Percentiles rank a stretch among this genome's conserved stretches.
These are phyloP conservation scores for Lutjanus argentimaculatus DNA, from an alignment of 2,797 vertebrate genomes.

Conservation along the genomic window DNA sequence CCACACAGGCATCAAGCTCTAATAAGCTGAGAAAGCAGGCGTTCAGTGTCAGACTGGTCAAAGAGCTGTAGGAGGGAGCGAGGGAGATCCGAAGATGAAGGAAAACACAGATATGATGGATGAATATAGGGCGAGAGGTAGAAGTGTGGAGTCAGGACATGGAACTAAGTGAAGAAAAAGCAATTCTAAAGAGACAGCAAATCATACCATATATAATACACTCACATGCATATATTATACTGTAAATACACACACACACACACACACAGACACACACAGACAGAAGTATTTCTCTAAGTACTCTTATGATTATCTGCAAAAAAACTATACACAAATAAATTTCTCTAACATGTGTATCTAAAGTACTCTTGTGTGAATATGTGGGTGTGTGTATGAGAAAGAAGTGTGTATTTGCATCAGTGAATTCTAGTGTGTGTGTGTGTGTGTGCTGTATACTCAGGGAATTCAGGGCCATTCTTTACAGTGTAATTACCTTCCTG, in stretches of 20 bases:
- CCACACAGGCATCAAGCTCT: slow-evolving; percentile 23
- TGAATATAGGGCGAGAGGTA: slow-evolving; percentile 26
- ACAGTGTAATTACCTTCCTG: slow-evolving; percentile 68
- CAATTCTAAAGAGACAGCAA: slow-evolving; percentile 18
- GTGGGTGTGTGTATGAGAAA: background rate
- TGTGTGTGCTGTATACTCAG: slow-evolving; percentile 26
- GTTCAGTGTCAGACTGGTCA: slow-evolving; percentile 29
- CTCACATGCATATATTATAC: background rate
- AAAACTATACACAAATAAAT: slow-evolving; percentile 36
- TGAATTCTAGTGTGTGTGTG: slow-evolving; percentile 12
- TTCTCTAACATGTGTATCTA: background rate
- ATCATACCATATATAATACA: background rate
- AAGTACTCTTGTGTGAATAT: slow-evolving; percentile 7
- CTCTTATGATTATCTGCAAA: slow-evolving; percentile 38
- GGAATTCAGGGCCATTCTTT: slow-evolving; percentile 58
- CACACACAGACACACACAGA: background rate
- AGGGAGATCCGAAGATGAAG: slow-evolving; percentile 32
- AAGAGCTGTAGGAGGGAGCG: slow-evolving; percentile 31
- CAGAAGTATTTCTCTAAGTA: no score
- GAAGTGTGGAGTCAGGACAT: slow-evolving; percentile 22
- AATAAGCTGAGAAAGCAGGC: slow-evolving; percentile 42
- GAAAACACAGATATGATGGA: slow-evolving; percentile 41
- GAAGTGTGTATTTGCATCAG: slow-evolving; percentile 25
- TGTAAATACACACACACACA: background rate
- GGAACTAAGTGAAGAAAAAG: slow-evolving; percentile 24